Evolutionary conservation across 2,888 invertebrate species (phyloP).

Genomic region (Heliconius erato): DNA sequence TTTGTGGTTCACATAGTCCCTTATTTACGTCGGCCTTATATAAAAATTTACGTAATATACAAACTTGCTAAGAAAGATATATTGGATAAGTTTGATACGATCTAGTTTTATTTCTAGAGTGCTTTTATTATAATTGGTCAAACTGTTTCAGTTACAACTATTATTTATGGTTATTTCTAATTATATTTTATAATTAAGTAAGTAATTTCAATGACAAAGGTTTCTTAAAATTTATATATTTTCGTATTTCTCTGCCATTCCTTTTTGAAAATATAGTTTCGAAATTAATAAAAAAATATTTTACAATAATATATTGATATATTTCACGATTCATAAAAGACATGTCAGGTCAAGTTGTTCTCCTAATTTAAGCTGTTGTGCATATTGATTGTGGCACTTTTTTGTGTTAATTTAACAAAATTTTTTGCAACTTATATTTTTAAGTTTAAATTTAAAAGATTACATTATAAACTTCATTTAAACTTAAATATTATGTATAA

Average conservation of each 20-base stretch:
- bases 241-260: background rate
- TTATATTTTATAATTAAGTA: no score
- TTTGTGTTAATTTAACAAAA: no score
- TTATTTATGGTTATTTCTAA: background rate
- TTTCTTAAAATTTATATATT: no score
- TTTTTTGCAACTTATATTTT: no score
- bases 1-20: slow-evolving; percentile 62
- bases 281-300: background rate
- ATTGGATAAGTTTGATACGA: slow-evolving; percentile 46
- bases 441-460: no score
- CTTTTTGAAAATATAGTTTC: background rate
- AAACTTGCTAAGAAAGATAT: slow-evolving; percentile 49
- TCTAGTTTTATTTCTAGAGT: slow-evolving; percentile 28
- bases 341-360: background rate
- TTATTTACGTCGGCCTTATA: slow-evolving; percentile 57
- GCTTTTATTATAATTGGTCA: slow-evolving; percentile 1
- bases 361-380: background rate
- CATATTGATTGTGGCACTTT: no score
- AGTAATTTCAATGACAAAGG: no score
- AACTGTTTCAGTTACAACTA: no score
- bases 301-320: no score
- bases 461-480: no score
- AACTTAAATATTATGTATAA: no score
- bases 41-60: slow-evolving; percentile 50
- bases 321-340: background rate